phyloP scores from a whole-genome alignment of 1,140 invertebrate genomes.

The Monomorium pharaonis region DNA sequence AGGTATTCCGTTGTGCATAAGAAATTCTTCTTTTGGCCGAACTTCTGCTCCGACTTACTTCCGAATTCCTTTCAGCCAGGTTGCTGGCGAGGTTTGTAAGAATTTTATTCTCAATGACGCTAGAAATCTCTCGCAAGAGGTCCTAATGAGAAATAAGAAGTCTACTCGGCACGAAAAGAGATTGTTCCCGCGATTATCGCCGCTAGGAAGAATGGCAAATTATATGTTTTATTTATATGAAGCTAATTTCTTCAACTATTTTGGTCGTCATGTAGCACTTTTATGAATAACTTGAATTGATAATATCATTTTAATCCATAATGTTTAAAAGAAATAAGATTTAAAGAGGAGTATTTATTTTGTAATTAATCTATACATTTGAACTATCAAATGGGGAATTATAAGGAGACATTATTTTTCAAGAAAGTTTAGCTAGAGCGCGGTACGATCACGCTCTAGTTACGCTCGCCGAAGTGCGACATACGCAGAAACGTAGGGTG shows the following conservation, averaged over 20 bases:
- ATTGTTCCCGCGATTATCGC: constrained; percentile 43
- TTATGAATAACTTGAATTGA: neutral
- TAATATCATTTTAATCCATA: neutral
- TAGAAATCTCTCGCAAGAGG: constrained; percentile 37
- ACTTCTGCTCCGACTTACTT: constrained; percentile 63
- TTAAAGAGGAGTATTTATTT: neutral
- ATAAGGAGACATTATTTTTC: constrained; percentile 29
- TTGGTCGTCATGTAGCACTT: neutral
- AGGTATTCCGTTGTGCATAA: constrained; percentile 56
- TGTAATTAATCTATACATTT: neutral
- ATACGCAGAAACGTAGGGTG: constrained; percentile 32
- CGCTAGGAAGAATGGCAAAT: neutral
- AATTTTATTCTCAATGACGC: constrained; percentile 48
- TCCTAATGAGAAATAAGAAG: constrained; percentile 43
- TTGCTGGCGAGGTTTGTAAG: constrained; percentile 33
- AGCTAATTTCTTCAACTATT: neutral
- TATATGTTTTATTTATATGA: neutral
- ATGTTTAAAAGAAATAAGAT: neutral
- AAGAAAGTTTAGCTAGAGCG: constrained; percentile 38
- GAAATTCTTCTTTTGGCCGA: constrained; percentile 65
- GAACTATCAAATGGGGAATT: neutral
- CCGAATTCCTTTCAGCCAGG: constrained; percentile 54
- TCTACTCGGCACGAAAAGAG: constrained; percentile 33
- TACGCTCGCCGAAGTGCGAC: constrained; percentile 28
- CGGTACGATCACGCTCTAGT: constrained; percentile 23